phyloP scores from a whole-genome alignment of 1,140 invertebrate species.

The Scylla paramamosain region DNA sequence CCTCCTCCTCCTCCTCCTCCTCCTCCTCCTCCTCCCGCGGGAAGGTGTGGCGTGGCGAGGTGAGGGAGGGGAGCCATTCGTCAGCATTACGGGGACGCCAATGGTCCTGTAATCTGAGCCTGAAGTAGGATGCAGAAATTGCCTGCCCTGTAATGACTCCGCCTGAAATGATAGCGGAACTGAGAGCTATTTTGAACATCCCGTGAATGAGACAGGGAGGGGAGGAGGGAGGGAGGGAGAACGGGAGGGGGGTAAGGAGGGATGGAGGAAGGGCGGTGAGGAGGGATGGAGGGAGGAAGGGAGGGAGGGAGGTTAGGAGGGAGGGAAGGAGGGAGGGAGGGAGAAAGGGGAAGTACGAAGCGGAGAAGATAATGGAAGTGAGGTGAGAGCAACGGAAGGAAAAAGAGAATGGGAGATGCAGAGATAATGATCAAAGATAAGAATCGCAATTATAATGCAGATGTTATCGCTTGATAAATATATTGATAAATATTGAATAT shows the following conservation, averaged over 20 bases:
- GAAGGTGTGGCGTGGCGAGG: background rate
- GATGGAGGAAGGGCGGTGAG: too few relatives aligned
- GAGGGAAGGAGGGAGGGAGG: background rate
- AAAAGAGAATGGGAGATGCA: background rate
- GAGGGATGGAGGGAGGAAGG: background rate
- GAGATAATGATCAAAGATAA: background rate
- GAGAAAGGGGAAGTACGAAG: background rate
- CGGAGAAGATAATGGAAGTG: background rate
- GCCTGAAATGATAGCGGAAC: background rate
- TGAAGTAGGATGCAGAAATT: conserved; percentile 23
- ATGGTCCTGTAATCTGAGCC: background rate
- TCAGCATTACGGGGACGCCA: background rate
- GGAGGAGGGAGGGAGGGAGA: background rate
- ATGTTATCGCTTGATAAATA: background rate
- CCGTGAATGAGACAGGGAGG: background rate
- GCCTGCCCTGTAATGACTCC: background rate
- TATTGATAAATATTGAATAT: background rate
- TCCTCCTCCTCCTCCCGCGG: background rate
- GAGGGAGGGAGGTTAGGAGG: background rate
- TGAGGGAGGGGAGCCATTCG: background rate
- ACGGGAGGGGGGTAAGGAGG: background rate
- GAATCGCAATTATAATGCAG: background rate
- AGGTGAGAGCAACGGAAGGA: background rate
- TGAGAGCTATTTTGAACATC: conserved; percentile 23
- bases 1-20: background rate